Base-by-base conservation (phyloP, 2,888 invertebrate genomes). In the Cephus spinipes region DNA sequence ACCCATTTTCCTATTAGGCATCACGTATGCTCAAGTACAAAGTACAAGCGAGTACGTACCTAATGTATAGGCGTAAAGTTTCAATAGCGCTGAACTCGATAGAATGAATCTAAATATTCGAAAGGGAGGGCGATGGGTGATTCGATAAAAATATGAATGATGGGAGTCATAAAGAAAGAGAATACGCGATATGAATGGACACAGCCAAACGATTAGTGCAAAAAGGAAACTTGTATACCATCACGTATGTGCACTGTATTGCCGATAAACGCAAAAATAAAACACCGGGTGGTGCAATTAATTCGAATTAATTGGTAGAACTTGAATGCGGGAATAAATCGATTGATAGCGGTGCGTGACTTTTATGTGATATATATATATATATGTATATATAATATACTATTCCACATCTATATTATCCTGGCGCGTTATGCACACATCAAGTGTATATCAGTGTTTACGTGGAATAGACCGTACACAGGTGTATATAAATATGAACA, bases 1-100 rank as follows among this genome's bases (percentile, higher is more conserved):
- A 84, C 84, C 85, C 85, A 88, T 88, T 88, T 88, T 86, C 83
- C 86, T 85, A 88, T 88, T 86, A 87, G 83, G 82, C 84, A 84
- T 83, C 55, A 55, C 55, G 55, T 55, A 55, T 55, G 55, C 23
- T 55, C 23, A 23, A 55, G 23, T 23, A 23, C 55, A 55, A 55
- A 9, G 55, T 55, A 2, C 55, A 1, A 55, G 55, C 23, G 55
- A 23, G 23, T 23, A 55, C 15, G 9, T 55, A 23, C 55, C 55
- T 55, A 55, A 55, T 55, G 23, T 23, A 55, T 55, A 55, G 55
- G 55, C 55, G 55, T 55, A 55, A 55, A 23, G 23, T 55, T 55
- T 55, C 55, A 55, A 55, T 55, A 6, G 55, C 6, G 23, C 9
- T 55, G 55, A 55, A 55, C 9, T 55, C 6, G 55, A 55, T 55